phyloP scores from a whole-genome alignment of 2,113 vertebrate species.

The Megalops atlanticus region DNA sequence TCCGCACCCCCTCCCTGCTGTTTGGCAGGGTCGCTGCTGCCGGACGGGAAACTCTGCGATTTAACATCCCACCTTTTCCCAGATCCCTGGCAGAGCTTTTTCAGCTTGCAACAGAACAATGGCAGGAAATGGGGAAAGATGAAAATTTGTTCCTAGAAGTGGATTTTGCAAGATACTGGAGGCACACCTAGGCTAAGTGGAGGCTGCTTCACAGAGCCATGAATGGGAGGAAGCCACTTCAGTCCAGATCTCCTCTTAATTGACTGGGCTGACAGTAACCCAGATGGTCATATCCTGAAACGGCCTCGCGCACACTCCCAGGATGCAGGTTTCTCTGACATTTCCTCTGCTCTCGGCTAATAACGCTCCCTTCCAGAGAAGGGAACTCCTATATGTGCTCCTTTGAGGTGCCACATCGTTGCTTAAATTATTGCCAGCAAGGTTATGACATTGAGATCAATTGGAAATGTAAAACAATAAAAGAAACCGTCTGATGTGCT shows the following conservation, averaged over 20 bases:
- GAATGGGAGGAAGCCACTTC: slow-evolving; percentile 72
- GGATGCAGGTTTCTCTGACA: slow-evolving; percentile 65
- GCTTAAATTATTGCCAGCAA: not conserved
- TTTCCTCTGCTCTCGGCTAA: not conserved
- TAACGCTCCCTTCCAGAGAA: not conserved
- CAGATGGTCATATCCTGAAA: slow-evolving; percentile 70
- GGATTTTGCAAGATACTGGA: slow-evolving; percentile 63
- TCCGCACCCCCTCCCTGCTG: slow-evolving; percentile 27
- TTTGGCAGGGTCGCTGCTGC: slow-evolving; percentile 62
- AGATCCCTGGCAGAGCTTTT: slow-evolving; percentile 63
- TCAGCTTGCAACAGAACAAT: slow-evolving; percentile 76
- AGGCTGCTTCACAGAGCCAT: slow-evolving; percentile 60
- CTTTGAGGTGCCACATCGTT: not conserved
- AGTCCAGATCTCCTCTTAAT: slow-evolving; percentile 56
- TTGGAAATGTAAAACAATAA: not conserved
- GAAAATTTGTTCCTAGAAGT: slow-evolving; percentile 65
- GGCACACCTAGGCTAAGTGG: slow-evolving; percentile 55
- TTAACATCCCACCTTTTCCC: slow-evolving; percentile 70
- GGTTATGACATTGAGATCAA: not conserved
- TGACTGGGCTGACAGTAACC: slow-evolving; percentile 64
- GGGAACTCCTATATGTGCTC: not conserved
- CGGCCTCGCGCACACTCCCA: slow-evolving; percentile 62
- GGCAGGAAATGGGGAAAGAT: slow-evolving; percentile 75
- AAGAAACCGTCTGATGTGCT: not conserved
- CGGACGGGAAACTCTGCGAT: slow-evolving; percentile 67